Base-by-base conservation (phyloP, 1,140 invertebrate species). In the Diorhabda sublineata region DNA sequence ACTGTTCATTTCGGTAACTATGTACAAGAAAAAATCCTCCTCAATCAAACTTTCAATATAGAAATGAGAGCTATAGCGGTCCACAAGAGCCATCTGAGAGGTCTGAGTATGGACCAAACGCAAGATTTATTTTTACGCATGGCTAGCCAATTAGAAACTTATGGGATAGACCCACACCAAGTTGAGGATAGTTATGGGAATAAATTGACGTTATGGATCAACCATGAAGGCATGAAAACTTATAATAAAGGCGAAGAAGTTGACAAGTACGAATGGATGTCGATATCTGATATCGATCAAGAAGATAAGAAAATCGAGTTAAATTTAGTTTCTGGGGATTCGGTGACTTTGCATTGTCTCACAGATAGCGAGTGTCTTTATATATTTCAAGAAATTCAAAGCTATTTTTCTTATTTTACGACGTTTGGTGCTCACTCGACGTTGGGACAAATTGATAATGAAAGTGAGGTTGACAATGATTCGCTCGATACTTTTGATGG, bases 81-180 rank as follows among this genome's bases (percentile, higher is more conserved):
- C 6, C 68, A 73, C 60, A 60, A 70, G 41, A 68, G 66, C n/a
- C 69, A 70, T n/a, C 45, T 73, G 5, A 44, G 8, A 4, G 64
- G 61, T 45, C 42, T 70, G 8, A 66, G 11, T 3, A 58, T 42
- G 9, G 41, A 44, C 9, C 69, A 73, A 66, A 11, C 68, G 5
- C 58, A 70, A 64, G 71, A 73, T 44, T 64, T 73, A 44, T 70
- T 70, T 56, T 56, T 73, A 4, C 41, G 71, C 41, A 61, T 73
- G 47, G 71, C 69, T 26, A 62, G 66, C 11, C 67, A 70, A 60
- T 58, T 73, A 26, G 61, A 70, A 11, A 68, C 71, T 26, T 73
- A 73, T 57, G 71, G 71, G 7, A 63, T 73, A 7, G 71, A 73
- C 4, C 69, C 71, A 0, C 66, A 70, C 47, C 42, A 69, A 9